A percentile compares a stretch with the other conserved stretches of the same genome.
These are phyloP conservation scores for Leucophenga maculata DNA, from an alignment of 2,888 invertebrate genomes.

Conservation along the genomic window DNA sequence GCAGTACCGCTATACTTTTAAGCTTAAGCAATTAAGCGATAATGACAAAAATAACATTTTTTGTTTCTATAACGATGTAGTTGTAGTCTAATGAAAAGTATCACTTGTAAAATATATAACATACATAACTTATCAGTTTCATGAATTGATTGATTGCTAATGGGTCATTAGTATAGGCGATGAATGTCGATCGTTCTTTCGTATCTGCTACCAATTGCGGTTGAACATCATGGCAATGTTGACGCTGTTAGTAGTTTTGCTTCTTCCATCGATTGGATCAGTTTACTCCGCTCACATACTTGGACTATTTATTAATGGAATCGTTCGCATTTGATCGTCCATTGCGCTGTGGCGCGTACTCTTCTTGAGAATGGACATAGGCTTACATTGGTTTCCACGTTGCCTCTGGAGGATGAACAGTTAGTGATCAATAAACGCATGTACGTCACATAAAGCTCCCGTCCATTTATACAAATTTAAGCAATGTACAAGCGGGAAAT, in stretches of 20 bases:
- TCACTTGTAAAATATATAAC: too few species aligned
- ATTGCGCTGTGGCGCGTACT: constrained; percentile 48
- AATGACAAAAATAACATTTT: too few species aligned
- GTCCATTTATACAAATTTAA: constrained; percentile 13
- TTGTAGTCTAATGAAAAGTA: too few species aligned
- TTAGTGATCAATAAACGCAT: constrained; percentile 19
- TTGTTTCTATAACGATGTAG: too few species aligned
- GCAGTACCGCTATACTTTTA: constrained; percentile 87
- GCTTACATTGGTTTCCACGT: constrained; percentile 57
- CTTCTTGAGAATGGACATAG: constrained; percentile 53
- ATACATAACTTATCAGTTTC: neutral
- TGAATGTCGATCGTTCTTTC: neutral
- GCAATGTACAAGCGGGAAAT: constrained; percentile 36
- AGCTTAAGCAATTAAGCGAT: constrained; percentile 74
- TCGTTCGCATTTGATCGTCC: constrained; percentile 59
- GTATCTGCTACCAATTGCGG: neutral
- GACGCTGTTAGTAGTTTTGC: neutral
- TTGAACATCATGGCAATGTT: neutral
- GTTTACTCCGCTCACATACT: constrained; percentile 45
- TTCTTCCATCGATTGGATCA: neutral
- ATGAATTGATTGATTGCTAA: neutral
- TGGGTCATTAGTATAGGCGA: neutral
- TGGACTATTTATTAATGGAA: constrained; percentile 53
- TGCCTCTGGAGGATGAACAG: constrained; percentile 42
- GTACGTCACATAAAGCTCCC: constrained; percentile 39